Evolutionary conservation across 2,113 vertebrate genomes (phyloP).

Genomic region (Rutilus rutilus): DNA sequence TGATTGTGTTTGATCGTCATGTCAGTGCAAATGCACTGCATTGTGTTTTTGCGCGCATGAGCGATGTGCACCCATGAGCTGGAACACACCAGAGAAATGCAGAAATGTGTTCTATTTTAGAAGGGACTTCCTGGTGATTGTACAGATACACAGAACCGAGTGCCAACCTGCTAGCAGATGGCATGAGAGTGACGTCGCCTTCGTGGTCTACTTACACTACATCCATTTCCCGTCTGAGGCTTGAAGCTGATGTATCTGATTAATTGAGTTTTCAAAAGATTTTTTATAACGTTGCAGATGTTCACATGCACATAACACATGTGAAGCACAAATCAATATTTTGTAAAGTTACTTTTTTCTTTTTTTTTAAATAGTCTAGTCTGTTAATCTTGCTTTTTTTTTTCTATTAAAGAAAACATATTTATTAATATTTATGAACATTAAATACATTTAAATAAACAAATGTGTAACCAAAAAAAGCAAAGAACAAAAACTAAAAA

Average conservation of each 20-base stretch:
- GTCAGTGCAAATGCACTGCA: constrained; percentile 47
- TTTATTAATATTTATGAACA: too few relatives aligned
- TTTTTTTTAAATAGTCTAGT: not conserved
- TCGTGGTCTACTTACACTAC: constrained; percentile 47
- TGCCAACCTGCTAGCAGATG: constrained; percentile 59
- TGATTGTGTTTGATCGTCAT: not conserved
- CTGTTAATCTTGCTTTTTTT: not conserved
- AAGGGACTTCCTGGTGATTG: constrained; percentile 57
- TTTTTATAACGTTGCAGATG: constrained; percentile 25
- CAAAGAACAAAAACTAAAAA: not conserved
- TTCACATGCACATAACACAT: constrained; percentile 13
- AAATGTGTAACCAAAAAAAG: not conserved
- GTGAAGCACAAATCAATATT: not conserved
- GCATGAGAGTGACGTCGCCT: constrained; percentile 44
- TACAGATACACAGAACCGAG: constrained; percentile 41
- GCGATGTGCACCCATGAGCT: constrained; percentile 25
- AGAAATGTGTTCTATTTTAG: constrained; percentile 52
- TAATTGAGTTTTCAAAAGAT: constrained; percentile 26
- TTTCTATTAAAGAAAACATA: not conserved
- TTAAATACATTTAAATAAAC: not conserved
- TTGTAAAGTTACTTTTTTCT: not conserved
- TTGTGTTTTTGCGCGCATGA: constrained; percentile 20
- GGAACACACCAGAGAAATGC: not conserved
- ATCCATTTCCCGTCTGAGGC: constrained; percentile 22
- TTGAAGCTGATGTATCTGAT: constrained; percentile 37